phyloP scores from a whole-genome alignment of 2,888 invertebrate genomes.

The Acanthococcus lagerstroemiae region DNA sequence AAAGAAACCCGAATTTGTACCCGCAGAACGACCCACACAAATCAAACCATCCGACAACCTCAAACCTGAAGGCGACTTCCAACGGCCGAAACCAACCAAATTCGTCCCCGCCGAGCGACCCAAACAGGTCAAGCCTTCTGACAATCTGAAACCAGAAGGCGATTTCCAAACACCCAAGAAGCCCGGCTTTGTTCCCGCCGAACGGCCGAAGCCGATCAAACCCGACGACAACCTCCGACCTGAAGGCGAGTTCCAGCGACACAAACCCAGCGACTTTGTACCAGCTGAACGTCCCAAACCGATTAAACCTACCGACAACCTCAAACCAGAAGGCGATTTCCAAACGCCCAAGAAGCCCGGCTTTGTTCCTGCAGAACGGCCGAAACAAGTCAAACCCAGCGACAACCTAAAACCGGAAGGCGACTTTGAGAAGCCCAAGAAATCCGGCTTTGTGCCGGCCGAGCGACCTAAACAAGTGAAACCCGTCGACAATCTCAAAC shows the following conservation, averaged over 20 bases:
- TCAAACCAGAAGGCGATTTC: constrained; percentile 51
- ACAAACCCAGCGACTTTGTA: constrained; percentile 40
- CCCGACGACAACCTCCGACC: constrained; percentile 41
- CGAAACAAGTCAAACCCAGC: constrained; percentile 39
- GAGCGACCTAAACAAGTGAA: constrained; percentile 35
- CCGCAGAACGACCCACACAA: constrained; percentile 45
- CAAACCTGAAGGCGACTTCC: constrained; percentile 42
- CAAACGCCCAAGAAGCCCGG: constrained; percentile 43
- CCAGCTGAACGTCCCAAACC: constrained; percentile 41
- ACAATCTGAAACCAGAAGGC: constrained; percentile 56
- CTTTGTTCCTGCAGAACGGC: constrained; percentile 42
- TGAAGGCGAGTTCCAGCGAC: constrained; percentile 47
- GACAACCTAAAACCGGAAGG: constrained; percentile 41
- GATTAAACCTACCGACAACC: constrained; percentile 46
- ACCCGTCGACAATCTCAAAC: constrained; percentile 44
- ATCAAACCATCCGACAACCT: constrained; percentile 38
- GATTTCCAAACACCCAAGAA: constrained; percentile 45
- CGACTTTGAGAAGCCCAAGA: constrained; percentile 44
- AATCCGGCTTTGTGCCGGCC: constrained; percentile 40
- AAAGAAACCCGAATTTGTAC: constrained; percentile 38
- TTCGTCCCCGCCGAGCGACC: constrained; percentile 41
- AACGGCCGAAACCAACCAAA: constrained; percentile 40
- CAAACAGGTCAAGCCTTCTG: constrained; percentile 41
- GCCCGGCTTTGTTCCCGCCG: constrained; percentile 43
- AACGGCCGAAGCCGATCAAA: constrained; percentile 49